Evolutionary conservation across 2,113 vertebrate genomes (phyloP).

Genomic region (Hucho hucho): DNA sequence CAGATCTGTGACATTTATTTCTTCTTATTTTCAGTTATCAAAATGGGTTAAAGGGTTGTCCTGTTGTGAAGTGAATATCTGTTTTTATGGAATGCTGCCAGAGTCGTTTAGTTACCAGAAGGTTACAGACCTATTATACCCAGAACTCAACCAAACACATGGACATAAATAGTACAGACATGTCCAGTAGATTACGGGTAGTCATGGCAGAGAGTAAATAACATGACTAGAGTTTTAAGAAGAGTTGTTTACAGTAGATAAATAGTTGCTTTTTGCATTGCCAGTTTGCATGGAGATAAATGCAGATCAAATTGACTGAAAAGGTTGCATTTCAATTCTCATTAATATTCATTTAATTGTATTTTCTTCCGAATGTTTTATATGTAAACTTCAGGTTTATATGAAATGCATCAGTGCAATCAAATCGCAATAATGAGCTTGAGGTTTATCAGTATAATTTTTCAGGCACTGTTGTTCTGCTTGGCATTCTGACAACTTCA

Average conservation of each 20-base stretch:
- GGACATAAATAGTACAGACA: slow-evolving; percentile 77
- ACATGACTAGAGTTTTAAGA: slow-evolving; percentile 58
- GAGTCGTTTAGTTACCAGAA: slow-evolving; percentile 62
- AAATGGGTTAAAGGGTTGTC: slow-evolving; percentile 57
- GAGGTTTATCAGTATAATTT: slow-evolving; percentile 67
- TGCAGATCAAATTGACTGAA: slow-evolving; percentile 54
- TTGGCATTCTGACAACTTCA: slow-evolving; percentile 73
- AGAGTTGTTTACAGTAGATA: slow-evolving; percentile 61
- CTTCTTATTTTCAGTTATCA: slow-evolving; percentile 44
- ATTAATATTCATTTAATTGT: slow-evolving; percentile 29
- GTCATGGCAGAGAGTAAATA: slow-evolving; percentile 79
- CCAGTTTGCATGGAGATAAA: slow-evolving; percentile 42
- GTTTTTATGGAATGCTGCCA: slow-evolving; percentile 60
- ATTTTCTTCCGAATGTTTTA: slow-evolving; percentile 64
- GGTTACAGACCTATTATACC: slow-evolving; percentile 68
- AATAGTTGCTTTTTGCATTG: slow-evolving; percentile 53
- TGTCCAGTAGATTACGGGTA: slow-evolving; percentile 97
- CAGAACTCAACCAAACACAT: slow-evolving; percentile 48
- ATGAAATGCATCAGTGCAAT: slow-evolving; percentile 66
- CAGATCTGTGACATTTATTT: slow-evolving; percentile 55
- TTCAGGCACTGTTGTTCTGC: slow-evolving; percentile 55
- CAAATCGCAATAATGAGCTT: slow-evolving; percentile 75
- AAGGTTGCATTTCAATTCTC: slow-evolving; percentile 34
- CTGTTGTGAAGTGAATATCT: slow-evolving; percentile 64
- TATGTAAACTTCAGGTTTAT: slow-evolving; percentile 70